Percentiles rank a stretch among this genome's conserved stretches.
Evolutionary conservation across 2,888 invertebrate genomes (phyloP).

Genomic region (Drosophila nr. medialis): DNA sequence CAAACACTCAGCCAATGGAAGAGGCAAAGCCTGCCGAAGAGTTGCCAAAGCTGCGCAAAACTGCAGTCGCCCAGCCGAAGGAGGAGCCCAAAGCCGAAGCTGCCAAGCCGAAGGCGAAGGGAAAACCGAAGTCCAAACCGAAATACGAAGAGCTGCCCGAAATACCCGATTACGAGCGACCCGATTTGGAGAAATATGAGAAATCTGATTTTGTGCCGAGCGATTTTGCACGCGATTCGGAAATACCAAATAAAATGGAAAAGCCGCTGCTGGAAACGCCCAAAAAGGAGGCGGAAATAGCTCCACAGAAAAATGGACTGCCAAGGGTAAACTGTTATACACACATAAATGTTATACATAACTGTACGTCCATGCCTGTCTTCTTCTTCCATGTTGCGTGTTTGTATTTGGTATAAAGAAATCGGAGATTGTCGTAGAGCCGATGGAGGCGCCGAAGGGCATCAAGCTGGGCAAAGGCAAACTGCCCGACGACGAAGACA

Average conservation of each 20-base stretch:
- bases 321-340: slow-evolving; percentile 77
- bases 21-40: slow-evolving; percentile 79
- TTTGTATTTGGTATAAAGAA: slow-evolving; percentile 65
- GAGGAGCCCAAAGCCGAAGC: slow-evolving; percentile 81
- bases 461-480: slow-evolving; percentile 83
- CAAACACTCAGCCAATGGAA: slow-evolving; percentile 73
- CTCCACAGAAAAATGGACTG: slow-evolving; percentile 77
- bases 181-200: slow-evolving; percentile 90
- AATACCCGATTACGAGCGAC: slow-evolving; percentile 91
- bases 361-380: not conserved
- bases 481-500: slow-evolving; percentile 76
- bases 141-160: slow-evolving; percentile 88
- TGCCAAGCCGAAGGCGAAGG: slow-evolving; percentile 78
- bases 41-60: slow-evolving; percentile 83
- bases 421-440: slow-evolving; percentile 62
- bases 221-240: slow-evolving; percentile 81
- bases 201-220: slow-evolving; percentile 86
- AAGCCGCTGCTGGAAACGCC: slow-evolving; percentile 71
- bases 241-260: slow-evolving; percentile 83
- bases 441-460: slow-evolving; percentile 70
- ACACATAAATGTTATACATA: not conserved
- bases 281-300: slow-evolving; percentile 72
- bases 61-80: slow-evolving; percentile 73
- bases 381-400: not conserved
- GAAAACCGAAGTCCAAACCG: slow-evolving; percentile 73